Percentiles rank a stretch among this genome's conserved stretches.
These are phyloP conservation scores for Channallabes apus DNA, from an alignment of 2,797 vertebrate genomes.

Conservation along the genomic window DNA sequence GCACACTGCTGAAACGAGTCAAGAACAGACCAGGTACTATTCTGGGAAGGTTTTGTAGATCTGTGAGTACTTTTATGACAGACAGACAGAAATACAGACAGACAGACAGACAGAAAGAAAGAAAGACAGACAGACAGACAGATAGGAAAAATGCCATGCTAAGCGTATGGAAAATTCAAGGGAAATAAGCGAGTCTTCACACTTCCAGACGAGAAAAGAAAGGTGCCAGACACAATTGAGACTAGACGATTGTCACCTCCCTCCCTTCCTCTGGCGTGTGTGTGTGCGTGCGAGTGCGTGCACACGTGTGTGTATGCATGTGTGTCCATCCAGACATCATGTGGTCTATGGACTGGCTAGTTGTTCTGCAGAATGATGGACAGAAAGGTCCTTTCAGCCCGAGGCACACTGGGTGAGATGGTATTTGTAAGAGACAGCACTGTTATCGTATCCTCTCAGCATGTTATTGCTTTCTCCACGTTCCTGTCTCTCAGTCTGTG, in stretches of 20 bases:
- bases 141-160: neutral
- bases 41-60: neutral
- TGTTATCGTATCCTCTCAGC: conserved; percentile 37
- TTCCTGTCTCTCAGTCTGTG: conserved; percentile 37
- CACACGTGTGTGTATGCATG: conserved; percentile 4
- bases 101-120: neutral
- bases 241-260: conserved; percentile 29
- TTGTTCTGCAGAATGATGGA: conserved; percentile 31
- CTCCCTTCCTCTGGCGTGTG: conserved; percentile 17
- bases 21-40: neutral
- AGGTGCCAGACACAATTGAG: conserved; percentile 50
- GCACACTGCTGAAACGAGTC: conserved; percentile 18
- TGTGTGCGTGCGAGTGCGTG: conserved; percentile 7
- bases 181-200: conserved; percentile 38
- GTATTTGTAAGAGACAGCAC: conserved; percentile 47
- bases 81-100: too few species aligned
- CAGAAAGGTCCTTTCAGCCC: conserved; percentile 46
- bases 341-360: conserved; percentile 43
- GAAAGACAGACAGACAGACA: neutral
- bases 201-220: conserved; percentile 39
- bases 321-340: conserved; percentile 39
- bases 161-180: neutral
- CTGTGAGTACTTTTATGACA: neutral
- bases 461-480: conserved; percentile 33
- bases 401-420: conserved; percentile 39